Percentiles rank a stretch among this genome's conserved stretches.
These are phyloP conservation scores for Andrena marginata DNA, from an alignment of 2,888 invertebrate genomes.

Conservation along the genomic window DNA sequence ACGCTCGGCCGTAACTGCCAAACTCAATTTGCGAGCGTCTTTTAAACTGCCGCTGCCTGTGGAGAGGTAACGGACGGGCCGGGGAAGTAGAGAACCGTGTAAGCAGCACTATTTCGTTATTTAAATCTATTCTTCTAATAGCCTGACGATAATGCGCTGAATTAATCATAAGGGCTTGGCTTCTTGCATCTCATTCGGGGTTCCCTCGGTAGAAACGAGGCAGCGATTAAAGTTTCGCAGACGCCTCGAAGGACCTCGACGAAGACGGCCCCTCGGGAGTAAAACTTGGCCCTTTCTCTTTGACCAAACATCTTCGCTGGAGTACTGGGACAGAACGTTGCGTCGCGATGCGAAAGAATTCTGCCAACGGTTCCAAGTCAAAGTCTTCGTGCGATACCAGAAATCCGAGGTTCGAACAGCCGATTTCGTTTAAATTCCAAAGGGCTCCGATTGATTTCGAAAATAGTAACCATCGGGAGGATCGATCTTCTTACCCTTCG, in stretches of 20 bases:
- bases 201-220: conserved; percentile 52
- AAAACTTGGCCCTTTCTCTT: neutral
- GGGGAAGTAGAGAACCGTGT: conserved; percentile 68
- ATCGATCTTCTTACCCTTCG: neutral
- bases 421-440: too few species aligned
- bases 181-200: conserved; percentile 58
- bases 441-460: too few species aligned
- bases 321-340: neutral
- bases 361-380: neutral
- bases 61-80: neutral
- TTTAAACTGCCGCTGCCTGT: conserved; percentile 43
- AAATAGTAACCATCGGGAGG: neutral
- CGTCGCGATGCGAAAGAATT: neutral
- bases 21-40: conserved; percentile 56
- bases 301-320: neutral
- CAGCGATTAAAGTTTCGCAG: conserved; percentile 67
- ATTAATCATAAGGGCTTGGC: conserved; percentile 71
- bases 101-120: conserved; percentile 73
- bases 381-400: neutral
- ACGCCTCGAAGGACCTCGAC: conserved; percentile 22
- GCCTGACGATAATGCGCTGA: conserved; percentile 70
- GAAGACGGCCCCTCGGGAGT: neutral
- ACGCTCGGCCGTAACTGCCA: conserved; percentile 37
- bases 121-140: conserved; percentile 72
- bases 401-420: neutral